A percentile compares a stretch with the other conserved stretches of the same genome.
These are phyloP conservation scores for Coenonympha glycerion DNA, from an alignment of 2,888 invertebrate genomes.

Conservation along the genomic window DNA sequence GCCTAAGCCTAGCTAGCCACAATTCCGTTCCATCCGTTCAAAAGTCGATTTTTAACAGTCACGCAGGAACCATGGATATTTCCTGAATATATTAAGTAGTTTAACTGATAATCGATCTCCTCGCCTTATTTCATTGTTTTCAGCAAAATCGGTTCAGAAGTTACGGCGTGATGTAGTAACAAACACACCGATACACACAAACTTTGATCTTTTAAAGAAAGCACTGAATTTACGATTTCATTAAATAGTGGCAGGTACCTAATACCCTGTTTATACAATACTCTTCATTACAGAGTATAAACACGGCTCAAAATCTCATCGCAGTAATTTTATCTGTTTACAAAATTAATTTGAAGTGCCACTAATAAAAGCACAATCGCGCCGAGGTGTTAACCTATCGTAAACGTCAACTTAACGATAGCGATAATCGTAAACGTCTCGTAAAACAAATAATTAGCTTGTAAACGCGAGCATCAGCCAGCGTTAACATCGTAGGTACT, in stretches of 20 bases:
- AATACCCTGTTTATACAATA: not conserved
- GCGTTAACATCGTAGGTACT: slow-evolving; percentile 17
- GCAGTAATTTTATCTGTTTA: slow-evolving; percentile 43
- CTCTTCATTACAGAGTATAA: not conserved
- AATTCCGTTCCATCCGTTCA: too few relatives aligned
- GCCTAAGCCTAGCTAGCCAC: too few relatives aligned
- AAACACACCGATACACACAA: not conserved
- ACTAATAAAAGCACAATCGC: slow-evolving; percentile 54
- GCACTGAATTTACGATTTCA: too few relatives aligned
- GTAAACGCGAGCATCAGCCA: slow-evolving; percentile 39
- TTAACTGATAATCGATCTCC: too few relatives aligned
- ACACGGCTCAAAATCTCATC: not conserved
- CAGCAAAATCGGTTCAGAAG: too few relatives aligned
- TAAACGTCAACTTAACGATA: slow-evolving; percentile 70
- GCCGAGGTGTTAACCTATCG: slow-evolving; percentile 65
- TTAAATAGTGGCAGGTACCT: too few relatives aligned
- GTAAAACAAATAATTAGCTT: slow-evolving; percentile 71
- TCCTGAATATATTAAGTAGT: too few relatives aligned
- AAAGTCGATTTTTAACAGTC: too few relatives aligned
- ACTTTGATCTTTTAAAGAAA: too few relatives aligned
- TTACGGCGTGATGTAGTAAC: too few relatives aligned
- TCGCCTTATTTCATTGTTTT: too few relatives aligned
- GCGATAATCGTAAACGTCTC: slow-evolving; percentile 66
- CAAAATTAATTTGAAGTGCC: slow-evolving; percentile 56
- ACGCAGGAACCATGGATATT: too few relatives aligned